phyloP scores from a whole-genome alignment of 2,888 invertebrate genomes.

The Elegia similella region DNA sequence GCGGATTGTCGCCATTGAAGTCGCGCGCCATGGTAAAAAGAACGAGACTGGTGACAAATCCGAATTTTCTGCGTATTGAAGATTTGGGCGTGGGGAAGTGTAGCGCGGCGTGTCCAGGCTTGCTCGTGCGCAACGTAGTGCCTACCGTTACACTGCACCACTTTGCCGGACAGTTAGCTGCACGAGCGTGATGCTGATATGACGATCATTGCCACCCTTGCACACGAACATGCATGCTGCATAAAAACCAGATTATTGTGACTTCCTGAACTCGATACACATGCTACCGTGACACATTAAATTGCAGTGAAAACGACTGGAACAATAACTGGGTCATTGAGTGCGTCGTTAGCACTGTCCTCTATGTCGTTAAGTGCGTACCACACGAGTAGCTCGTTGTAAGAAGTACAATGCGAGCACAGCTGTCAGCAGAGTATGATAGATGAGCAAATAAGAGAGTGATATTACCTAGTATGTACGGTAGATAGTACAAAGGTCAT shows the following conservation, averaged over 20 bases:
- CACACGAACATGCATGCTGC: constrained; percentile 20
- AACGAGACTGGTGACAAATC: constrained; percentile 49
- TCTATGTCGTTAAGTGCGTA: constrained; percentile 44
- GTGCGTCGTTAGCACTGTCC: constrained; percentile 55
- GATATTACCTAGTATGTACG: constrained; percentile 55
- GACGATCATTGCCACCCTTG: constrained; percentile 25
- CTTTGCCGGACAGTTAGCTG: constrained; percentile 57
- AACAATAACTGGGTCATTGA: constrained; percentile 46
- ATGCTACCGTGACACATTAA: constrained; percentile 25
- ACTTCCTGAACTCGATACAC: constrained; percentile 17
- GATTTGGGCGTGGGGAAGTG: constrained; percentile 39
- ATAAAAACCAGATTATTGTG: constrained; percentile 22
- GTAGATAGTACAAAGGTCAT: constrained; percentile 51
- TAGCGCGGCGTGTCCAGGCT: constrained; percentile 18
- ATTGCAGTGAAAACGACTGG: constrained; percentile 37
- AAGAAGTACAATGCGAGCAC: constrained; percentile 50
- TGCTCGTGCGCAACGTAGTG: constrained; percentile 58
- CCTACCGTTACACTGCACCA: constrained; percentile 69
- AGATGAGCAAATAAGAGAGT: constrained; percentile 56
- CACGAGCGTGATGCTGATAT: constrained; percentile 32
- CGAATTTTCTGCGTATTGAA: constrained; percentile 49
- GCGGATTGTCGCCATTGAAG: constrained; percentile 24
- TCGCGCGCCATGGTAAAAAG: constrained; percentile 38
- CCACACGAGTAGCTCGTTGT: constrained; percentile 47
- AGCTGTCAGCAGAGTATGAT: constrained; percentile 54